These are phyloP conservation scores for Danio jaintianensis DNA, from an alignment of 2,797 vertebrate genomes.

Conservation along the genomic window DNA sequence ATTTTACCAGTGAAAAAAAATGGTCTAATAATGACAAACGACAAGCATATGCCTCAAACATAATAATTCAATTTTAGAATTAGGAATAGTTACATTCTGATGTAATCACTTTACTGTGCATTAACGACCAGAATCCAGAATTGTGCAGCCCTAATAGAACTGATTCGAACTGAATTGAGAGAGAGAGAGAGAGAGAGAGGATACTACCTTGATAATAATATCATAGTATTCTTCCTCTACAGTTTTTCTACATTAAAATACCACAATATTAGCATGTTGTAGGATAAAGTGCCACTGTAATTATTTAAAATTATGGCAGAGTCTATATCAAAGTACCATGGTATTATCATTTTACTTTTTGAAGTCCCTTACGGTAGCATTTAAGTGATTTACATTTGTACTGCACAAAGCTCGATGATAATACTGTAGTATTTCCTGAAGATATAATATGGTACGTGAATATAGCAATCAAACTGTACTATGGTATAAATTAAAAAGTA, in stretches of 20 bases:
- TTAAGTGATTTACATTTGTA: constrained; percentile 14
- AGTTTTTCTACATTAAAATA: not conserved
- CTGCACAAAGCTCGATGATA: not conserved
- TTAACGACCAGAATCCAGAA: too few species aligned
- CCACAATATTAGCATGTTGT: not conserved
- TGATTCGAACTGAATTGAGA: too few species aligned
- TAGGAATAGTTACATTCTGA: too few species aligned
- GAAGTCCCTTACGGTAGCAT: not conserved
- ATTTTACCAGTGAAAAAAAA: too few species aligned
- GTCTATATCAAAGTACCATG: constrained; percentile 19
- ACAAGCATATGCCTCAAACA: too few species aligned
- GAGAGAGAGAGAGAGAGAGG: too few species aligned
- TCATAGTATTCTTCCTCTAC: not conserved
- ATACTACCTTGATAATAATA: not conserved
- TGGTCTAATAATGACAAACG: too few species aligned
- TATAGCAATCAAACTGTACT: not conserved
- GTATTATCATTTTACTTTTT: constrained; percentile 22
- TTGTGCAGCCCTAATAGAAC: too few species aligned
- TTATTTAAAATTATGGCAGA: not conserved
- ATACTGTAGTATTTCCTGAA: not conserved
- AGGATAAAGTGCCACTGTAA: not conserved
- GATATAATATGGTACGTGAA: not conserved
- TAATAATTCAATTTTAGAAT: too few species aligned
- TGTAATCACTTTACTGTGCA: too few species aligned
- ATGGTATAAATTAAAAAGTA: not conserved